These are phyloP conservation scores for Mythimna ferrago DNA, from an alignment of 2,888 invertebrate species.

Conservation along the genomic window DNA sequence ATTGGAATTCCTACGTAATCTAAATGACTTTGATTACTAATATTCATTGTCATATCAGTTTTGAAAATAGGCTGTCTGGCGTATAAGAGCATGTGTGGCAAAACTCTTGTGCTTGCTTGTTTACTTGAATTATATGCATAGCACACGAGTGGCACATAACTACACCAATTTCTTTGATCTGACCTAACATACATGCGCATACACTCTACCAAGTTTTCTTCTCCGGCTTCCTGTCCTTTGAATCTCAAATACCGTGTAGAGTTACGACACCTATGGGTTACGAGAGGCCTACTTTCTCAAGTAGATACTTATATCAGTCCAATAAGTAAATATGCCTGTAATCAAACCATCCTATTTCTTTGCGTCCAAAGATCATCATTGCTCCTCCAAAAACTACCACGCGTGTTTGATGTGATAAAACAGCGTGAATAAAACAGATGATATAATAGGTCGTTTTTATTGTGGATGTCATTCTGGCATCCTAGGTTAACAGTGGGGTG, in stretches of 20 bases:
- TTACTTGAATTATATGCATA: too few relatives aligned
- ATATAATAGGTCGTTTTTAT: not conserved
- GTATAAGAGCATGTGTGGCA: too few relatives aligned
- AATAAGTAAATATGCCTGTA: not conserved
- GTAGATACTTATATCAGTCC: not conserved
- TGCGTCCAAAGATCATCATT: not conserved
- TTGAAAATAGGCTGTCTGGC: too few relatives aligned
- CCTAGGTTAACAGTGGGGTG: too few relatives aligned
- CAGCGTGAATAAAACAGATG: not conserved
- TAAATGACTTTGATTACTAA: too few relatives aligned
- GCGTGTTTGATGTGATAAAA: not conserved
- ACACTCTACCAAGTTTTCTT: not conserved
- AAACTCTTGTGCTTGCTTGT: too few relatives aligned
- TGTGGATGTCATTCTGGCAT: too few relatives aligned
- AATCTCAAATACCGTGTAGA: not conserved
- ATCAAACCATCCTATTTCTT: not conserved
- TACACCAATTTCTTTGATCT: too few relatives aligned
- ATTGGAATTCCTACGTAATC: too few relatives aligned
- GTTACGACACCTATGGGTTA: not conserved
- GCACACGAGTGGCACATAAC: too few relatives aligned
- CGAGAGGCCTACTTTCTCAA: constrained; percentile 17
- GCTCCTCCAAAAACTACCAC: not conserved
- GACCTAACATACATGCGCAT: too few relatives aligned
- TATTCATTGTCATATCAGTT: too few relatives aligned
- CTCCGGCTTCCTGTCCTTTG: not conserved